Evolutionary conservation across 2,888 invertebrate genomes (phyloP), one percentile per base, ranked within the genome.

Genomic region (Ornithoptera alexandrae): DNA sequence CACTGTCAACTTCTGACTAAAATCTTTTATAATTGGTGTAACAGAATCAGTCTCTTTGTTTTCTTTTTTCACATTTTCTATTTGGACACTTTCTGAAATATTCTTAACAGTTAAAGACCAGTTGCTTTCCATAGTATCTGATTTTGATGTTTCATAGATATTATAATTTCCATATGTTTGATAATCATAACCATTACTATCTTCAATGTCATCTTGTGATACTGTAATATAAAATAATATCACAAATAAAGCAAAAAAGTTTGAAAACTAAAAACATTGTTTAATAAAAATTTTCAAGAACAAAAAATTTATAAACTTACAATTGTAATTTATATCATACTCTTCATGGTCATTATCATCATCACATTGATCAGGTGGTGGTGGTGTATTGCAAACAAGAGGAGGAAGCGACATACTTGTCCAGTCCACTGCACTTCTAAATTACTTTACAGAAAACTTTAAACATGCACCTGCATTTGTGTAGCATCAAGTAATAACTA

Each of bases 371-470:
- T 94, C 94, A 71, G 94, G 92, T 71, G 95, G 95, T 73, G 95
- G 95, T 78, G 95, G 95, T 77, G 95, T 94, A 71, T 94, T 94
- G 77, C 95, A 94, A 78, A 95, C 94, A 76, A 95, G 89, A 73
- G 95, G 95, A 84, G 95, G 95, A 83, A 95, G 94, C 80, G 94
- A 94, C 94, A 94, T 94, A 79, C 79, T 90, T 75, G 71, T 74
- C 57, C 68, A 64, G 39, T 60, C 57, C 42, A 67, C 65, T 66
- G 20, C 63, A 67, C 66, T 30, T 67, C 53, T 67, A 36, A 50
- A 63, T 63, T 64, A 61, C 60, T 24, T 65, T 65, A 50, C 10
- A 62, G 18, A 61, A 65, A 58, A 68, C 36, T 42, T 64, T 46
- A 57, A 65, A 62, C 30, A 65, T 64, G 22, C 10, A 62, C 59